Evolutionary conservation across 2,888 invertebrate species (phyloP).

Genomic region (Oligia latruncula): DNA sequence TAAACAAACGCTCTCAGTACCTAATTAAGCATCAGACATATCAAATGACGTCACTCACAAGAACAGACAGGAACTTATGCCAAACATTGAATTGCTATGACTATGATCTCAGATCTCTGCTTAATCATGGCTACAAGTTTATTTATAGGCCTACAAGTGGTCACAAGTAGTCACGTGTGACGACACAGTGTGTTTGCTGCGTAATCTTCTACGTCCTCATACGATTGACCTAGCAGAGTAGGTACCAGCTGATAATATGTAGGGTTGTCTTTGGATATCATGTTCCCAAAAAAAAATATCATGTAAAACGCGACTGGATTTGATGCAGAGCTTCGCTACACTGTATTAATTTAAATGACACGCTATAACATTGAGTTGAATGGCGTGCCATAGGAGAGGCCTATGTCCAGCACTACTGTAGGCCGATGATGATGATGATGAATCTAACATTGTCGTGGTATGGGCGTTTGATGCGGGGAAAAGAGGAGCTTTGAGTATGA

Average conservation of each 20-base stretch:
- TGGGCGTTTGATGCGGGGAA: not conserved
- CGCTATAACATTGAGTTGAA: not conserved
- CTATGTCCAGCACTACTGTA: not conserved
- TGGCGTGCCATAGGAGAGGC: not conserved
- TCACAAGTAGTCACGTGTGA: slow-evolving; percentile 68
- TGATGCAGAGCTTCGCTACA: not conserved
- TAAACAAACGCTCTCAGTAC: slow-evolving; percentile 7
- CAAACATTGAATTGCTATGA: slow-evolving; percentile 39
- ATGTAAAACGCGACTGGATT: not conserved
- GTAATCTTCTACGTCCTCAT: slow-evolving; percentile 65
- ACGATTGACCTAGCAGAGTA: slow-evolving; percentile 61
- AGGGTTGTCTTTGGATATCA: slow-evolving; percentile 42
- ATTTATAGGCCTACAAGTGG: slow-evolving; percentile 71
- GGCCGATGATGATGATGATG: not conserved
- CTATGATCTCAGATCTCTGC: slow-evolving; percentile 45
- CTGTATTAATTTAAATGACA: not conserved
- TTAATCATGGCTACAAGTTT: slow-evolving; percentile 63
- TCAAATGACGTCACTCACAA: slow-evolving; percentile 30
- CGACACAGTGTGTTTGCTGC: slow-evolving; percentile 58
- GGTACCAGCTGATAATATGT: slow-evolving; percentile 63
- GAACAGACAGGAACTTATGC: slow-evolving; percentile 11
- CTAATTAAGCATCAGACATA: slow-evolving; percentile 19
- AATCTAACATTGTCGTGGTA: not conserved
- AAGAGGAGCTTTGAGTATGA: not conserved
- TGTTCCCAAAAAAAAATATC: not conserved